These are phyloP conservation scores for Leptinotarsa tumamoca DNA, from an alignment of 2,888 invertebrate species.

Conservation along the genomic window DNA sequence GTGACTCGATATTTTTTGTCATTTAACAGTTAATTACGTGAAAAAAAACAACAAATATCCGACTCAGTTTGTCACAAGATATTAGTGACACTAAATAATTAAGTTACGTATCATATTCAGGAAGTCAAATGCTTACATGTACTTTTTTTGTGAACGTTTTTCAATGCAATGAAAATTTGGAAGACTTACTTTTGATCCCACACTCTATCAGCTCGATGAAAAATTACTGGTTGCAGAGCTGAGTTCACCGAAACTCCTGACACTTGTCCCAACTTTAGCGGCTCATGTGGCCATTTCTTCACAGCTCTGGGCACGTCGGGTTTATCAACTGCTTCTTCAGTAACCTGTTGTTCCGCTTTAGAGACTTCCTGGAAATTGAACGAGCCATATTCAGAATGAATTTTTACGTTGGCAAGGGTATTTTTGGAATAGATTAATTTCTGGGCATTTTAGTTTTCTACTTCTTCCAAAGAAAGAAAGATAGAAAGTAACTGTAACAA, in stretches of 20 bases:
- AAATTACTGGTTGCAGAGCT: conserved; percentile 83
- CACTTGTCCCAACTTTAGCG: conserved; percentile 82
- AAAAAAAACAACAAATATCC: no score
- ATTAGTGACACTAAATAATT: no score
- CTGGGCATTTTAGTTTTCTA: no score
- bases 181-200: conserved; percentile 80
- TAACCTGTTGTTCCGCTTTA: conserved; percentile 28
- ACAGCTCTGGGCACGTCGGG: conserved; percentile 77
- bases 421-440: no score
- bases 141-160: background rate
- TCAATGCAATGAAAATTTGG: background rate
- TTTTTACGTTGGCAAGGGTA: background rate
- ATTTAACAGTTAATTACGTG: no score
- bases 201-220: conserved; percentile 83
- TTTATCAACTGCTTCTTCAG: conserved; percentile 58
- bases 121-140: background rate
- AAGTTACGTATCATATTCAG: no score
- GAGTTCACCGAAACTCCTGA: conserved; percentile 87
- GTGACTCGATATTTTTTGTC: no score
- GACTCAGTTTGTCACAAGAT: no score
- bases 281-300: conserved; percentile 71
- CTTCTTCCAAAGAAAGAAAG: no score
- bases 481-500: no score
- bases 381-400: background rate
- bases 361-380: conserved; percentile 38